A percentile compares a stretch with the other conserved stretches of the same genome.
phyloP scores from a whole-genome alignment of 92 coral and sea anemone species.

The Actinernus sp. region DNA sequence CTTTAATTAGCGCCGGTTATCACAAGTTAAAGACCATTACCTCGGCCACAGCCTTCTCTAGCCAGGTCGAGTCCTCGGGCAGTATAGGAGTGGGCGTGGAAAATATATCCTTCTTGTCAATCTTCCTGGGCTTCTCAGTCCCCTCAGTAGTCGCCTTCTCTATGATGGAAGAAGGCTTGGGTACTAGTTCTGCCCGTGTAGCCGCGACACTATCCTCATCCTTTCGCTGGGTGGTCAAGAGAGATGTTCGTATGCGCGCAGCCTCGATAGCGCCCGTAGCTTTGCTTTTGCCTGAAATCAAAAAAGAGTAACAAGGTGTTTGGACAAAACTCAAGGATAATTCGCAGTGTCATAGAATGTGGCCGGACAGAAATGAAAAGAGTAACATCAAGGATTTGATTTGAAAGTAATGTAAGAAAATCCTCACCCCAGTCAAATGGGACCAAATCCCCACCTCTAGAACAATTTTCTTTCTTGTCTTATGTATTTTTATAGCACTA shows the following conservation, averaged over 20 bases:
- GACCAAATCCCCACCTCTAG: no score
- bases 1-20: no score
- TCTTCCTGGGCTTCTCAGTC: slow-evolving; percentile 65
- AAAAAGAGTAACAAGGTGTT: no score
- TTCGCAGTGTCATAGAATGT: no score
- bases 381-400: no score
- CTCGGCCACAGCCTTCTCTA: slow-evolving; percentile 92
- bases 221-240: slow-evolving; percentile 64
- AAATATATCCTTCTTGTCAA: slow-evolving; percentile 53
- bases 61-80: slow-evolving; percentile 88
- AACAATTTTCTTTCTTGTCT: no score
- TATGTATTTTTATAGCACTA: no score
- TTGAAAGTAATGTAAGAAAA: no score
- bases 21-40: no score
- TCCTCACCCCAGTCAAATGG: no score
- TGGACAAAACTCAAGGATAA: no score
- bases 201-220: slow-evolving; percentile 84
- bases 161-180: slow-evolving; percentile 60
- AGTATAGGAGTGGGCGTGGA: slow-evolving; percentile 82
- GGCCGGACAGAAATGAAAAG: no score
- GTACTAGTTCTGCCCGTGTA: slow-evolving; percentile 58
- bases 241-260: slow-evolving; percentile 72
- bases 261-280: slow-evolving; percentile 85
- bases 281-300: slow-evolving; percentile 82
- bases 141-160: slow-evolving; percentile 91